Percentiles rank a stretch among this genome's conserved stretches.
These are phyloP conservation scores for Danaus plexippus DNA, from an alignment of 1,140 invertebrate genomes.

Conservation along the genomic window DNA sequence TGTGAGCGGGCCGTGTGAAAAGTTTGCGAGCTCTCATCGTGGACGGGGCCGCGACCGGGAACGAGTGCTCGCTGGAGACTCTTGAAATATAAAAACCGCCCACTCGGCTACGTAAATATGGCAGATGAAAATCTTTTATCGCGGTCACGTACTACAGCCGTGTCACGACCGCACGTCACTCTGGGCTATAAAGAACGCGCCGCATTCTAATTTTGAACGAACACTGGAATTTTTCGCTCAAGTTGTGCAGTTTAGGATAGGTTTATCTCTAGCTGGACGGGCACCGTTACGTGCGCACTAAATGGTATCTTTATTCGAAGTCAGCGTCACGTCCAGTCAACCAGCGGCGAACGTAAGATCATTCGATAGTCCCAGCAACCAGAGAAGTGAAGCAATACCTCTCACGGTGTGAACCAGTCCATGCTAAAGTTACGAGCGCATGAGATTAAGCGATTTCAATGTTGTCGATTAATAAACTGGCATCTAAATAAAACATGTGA, in stretches of 20 bases:
- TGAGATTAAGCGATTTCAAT: conserved; percentile 34
- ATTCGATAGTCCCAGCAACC: conserved; percentile 36
- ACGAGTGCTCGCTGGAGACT: conserved; percentile 43
- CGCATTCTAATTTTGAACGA: conserved; percentile 69
- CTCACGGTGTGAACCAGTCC: conserved; percentile 42
- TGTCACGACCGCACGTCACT: conserved; percentile 68
- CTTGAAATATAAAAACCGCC: conserved; percentile 69
- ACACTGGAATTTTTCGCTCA: conserved; percentile 64
- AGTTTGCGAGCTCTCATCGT: conserved; percentile 40
- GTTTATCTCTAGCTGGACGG: conserved; percentile 41
- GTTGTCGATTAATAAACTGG: conserved; percentile 53
- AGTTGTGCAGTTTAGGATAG: conserved; percentile 46
- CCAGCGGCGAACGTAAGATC: conserved; percentile 31
- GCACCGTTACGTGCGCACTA: conserved; percentile 40
- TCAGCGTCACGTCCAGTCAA: conserved; percentile 45
- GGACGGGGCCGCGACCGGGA: conserved; percentile 36
- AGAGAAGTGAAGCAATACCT: conserved; percentile 50
- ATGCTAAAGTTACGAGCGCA: conserved; percentile 38
- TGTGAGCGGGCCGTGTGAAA: conserved; percentile 57
- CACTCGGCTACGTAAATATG: conserved; percentile 69
- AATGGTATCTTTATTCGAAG: conserved; percentile 56
- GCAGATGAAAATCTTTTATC: conserved; percentile 72
- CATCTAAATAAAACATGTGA: conserved; percentile 59
- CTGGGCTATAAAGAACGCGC: conserved; percentile 61
- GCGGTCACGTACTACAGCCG: conserved; percentile 65